phyloP scores from a whole-genome alignment of 2,888 invertebrate genomes.

The Leptopilina drosophilae region DNA sequence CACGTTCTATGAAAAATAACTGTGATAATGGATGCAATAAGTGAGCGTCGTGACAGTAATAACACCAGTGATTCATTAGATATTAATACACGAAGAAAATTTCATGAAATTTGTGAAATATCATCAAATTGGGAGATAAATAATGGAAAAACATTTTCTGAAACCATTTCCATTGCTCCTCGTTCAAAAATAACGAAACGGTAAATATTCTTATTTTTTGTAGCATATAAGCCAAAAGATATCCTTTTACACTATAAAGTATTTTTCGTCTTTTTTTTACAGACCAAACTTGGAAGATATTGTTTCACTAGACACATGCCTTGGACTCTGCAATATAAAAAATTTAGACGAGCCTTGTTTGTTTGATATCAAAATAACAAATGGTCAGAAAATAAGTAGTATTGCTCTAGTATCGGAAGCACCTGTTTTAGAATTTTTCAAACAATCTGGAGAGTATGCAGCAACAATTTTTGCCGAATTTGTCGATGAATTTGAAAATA shows the following conservation, averaged over 20 bases:
- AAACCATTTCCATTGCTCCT: conserved; percentile 62
- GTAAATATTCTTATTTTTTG: conserved; percentile 53
- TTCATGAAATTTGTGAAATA: conserved; percentile 54
- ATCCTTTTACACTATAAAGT: background rate
- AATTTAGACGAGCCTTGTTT: conserved; percentile 65
- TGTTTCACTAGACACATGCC: conserved; percentile 71
- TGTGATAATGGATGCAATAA: conserved; percentile 17
- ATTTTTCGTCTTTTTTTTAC: conserved; percentile 47
- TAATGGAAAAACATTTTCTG: conserved; percentile 62
- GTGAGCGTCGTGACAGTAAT: conserved; percentile 1
- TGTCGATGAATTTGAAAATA: conserved; percentile 74
- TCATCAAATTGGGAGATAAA: conserved; percentile 67
- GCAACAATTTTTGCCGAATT: conserved; percentile 73
- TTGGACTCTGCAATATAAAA: conserved; percentile 50
- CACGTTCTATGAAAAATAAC: background rate
- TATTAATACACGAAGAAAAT: conserved; percentile 15
- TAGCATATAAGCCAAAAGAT: background rate
- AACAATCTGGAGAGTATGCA: conserved; percentile 76
- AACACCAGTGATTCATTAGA: conserved; percentile 12
- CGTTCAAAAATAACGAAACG: conserved; percentile 57
- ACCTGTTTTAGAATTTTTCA: conserved; percentile 76
- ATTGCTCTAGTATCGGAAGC: conserved; percentile 76
- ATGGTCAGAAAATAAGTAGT: conserved; percentile 69
- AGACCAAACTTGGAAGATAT: conserved; percentile 72
- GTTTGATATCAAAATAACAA: conserved; percentile 68